These are phyloP conservation scores for Thamnophis sirtalis DNA, from an alignment of 2,113 vertebrate genomes.

Conservation along the genomic window DNA sequence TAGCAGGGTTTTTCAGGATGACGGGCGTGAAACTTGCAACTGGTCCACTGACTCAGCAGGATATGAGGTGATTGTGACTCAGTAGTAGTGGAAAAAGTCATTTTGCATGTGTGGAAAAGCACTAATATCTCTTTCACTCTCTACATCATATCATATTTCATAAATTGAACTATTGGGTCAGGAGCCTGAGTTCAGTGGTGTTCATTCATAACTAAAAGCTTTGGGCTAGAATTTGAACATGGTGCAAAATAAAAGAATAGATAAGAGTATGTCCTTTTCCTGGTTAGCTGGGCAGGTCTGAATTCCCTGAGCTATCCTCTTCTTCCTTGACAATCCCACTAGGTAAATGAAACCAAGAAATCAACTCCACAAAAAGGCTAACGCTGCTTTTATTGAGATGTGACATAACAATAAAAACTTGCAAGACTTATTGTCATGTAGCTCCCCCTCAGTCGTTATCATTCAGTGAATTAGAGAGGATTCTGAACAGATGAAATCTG, in stretches of 20 bases:
- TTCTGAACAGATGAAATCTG: neutral
- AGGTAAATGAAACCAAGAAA: neutral
- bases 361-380: neutral
- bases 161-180: neutral
- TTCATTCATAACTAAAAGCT: neutral
- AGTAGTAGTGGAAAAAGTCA: neutral
- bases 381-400: neutral
- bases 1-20: neutral
- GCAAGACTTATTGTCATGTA: neutral
- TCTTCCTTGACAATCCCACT: neutral
- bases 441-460: neutral
- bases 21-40: neutral
- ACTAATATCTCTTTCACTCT: neutral
- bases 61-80: neutral
- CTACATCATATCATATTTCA: neutral
- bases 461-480: neutral
- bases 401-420: neutral
- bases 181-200: neutral
- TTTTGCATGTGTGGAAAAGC: neutral
- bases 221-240: neutral
- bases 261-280: neutral
- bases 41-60: neutral
- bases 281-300: neutral
- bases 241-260: neutral
- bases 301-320: neutral